Evolutionary conservation across 2,113 vertebrate genomes (phyloP).

Genomic region (Melanerpes aurifrons): DNA sequence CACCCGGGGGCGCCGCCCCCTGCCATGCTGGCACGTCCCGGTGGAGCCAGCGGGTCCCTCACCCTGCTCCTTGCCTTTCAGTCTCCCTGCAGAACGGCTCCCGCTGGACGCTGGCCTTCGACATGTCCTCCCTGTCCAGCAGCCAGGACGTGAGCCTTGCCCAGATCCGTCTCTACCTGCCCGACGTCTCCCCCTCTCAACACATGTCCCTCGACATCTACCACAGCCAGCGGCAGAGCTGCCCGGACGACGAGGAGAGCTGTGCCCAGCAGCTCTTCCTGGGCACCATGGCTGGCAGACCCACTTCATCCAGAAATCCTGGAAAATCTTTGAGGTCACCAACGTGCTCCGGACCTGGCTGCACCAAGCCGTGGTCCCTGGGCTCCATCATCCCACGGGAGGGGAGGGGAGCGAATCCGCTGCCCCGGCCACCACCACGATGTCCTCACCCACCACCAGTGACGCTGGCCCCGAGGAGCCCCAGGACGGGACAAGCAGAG

Average conservation of each 20-base stretch:
- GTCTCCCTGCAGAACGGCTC: slow-evolving; percentile 79
- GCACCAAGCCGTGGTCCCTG: slow-evolving; percentile 34
- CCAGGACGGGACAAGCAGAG: slow-evolving; percentile 61
- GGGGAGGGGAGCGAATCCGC: rapidly evolving
- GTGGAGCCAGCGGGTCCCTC: neutral
- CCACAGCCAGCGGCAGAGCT: slow-evolving; percentile 73
- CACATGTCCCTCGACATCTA: slow-evolving; percentile 79
- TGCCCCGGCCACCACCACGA: rapidly evolving
- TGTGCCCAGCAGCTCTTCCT: slow-evolving; percentile 77
- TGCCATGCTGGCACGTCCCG: rapidly evolving
- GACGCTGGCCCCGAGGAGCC: neutral
- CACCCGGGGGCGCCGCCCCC: rapidly evolving
- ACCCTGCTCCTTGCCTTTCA: slow-evolving; percentile 29
- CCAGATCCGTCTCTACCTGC: slow-evolving; percentile 80
- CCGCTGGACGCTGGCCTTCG: slow-evolving; percentile 83
- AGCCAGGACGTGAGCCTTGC: slow-evolving; percentile 81
- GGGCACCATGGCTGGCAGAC: slow-evolving; percentile 73
- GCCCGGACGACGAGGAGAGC: rapidly evolving
- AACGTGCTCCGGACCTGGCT: slow-evolving; percentile 80
- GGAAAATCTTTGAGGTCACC: slow-evolving; percentile 86
- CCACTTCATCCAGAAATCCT: slow-evolving; percentile 65
- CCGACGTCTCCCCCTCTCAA: slow-evolving; percentile 39
- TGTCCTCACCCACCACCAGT: rapidly evolving
- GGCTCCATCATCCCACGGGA: rapidly evolving
- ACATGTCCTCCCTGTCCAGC: slow-evolving; percentile 84